These are phyloP conservation scores for Poecilia velifera DNA, from an alignment of 2,797 vertebrate genomes.

Conservation along the genomic window DNA sequence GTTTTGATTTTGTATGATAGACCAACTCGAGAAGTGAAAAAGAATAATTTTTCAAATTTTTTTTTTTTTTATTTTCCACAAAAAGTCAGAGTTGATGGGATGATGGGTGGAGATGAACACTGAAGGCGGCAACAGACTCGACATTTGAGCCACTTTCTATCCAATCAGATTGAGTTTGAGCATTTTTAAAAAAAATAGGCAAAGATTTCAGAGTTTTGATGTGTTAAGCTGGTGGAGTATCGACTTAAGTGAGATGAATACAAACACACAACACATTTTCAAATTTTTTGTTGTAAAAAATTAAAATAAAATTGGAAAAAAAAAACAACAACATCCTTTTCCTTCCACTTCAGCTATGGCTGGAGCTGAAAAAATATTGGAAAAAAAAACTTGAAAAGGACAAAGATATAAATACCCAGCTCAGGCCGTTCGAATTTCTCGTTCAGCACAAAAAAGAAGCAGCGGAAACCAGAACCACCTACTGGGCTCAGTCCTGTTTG, in stretches of 20 bases:
- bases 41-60: not conserved
- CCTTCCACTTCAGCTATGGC: not conserved
- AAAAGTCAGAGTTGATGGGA: not conserved
- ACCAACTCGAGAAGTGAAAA: not conserved
- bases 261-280: not conserved
- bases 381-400: conserved; percentile 11
- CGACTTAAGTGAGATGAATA: not conserved
- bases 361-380: not conserved
- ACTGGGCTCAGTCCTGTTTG: conserved; percentile 50
- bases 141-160: not conserved
- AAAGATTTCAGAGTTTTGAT: not conserved
- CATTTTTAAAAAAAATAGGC: not conserved
- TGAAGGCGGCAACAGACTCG: not conserved
- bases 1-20: not conserved
- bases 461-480: conserved; percentile 43
- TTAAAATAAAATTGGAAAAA: no score
- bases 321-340: not conserved
- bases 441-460: conserved; percentile 29
- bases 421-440: conserved; percentile 38
- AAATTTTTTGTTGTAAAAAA: not conserved
- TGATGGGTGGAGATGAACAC: not conserved
- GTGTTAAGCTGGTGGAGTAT: not conserved
- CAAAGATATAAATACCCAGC: conserved; percentile 21
- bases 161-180: not conserved
- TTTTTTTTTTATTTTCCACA: not conserved